phyloP scores from a whole-genome alignment of 30 jellyfish, hydroid and myxozoan genomes.

The Aurelia aurita complex sp. Pacific region DNA sequence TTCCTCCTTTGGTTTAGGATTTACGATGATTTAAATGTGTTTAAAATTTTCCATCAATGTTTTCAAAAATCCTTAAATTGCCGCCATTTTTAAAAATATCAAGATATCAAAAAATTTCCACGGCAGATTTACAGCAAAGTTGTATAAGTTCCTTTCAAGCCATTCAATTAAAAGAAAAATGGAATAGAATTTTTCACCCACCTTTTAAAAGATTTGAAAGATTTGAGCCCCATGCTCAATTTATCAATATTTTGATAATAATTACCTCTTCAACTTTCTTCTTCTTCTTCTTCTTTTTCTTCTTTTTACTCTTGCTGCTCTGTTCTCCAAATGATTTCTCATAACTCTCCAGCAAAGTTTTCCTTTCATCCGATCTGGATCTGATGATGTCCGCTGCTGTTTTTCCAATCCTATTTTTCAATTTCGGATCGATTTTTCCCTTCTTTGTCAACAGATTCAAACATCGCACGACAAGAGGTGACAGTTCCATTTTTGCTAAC shows the following conservation, averaged over 20 bases:
- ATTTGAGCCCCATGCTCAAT: neutral
- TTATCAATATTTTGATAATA: neutral
- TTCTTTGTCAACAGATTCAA: conserved; percentile 28
- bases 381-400: conserved; percentile 34
- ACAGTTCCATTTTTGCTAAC: conserved; percentile 29
- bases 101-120: too few relatives aligned
- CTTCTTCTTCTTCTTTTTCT: conserved; percentile 63
- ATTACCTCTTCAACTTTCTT: conserved; percentile 14
- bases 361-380: conserved; percentile 22
- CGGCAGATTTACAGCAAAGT: too few relatives aligned
- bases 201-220: too few relatives aligned
- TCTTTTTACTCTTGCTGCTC: conserved; percentile 11
- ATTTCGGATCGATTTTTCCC: conserved; percentile 5
- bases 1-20: too few relatives aligned
- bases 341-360: conserved; percentile 12
- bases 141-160: too few relatives aligned
- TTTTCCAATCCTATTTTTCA: conserved; percentile 29
- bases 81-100: too few relatives aligned
- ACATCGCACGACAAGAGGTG: conserved; percentile 16
- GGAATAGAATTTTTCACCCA: too few relatives aligned
- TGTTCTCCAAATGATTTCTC: conserved; percentile 22
- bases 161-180: too few relatives aligned
- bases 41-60: too few relatives aligned
- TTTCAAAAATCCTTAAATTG: too few relatives aligned
- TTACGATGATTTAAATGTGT: too few relatives aligned